Base-by-base conservation (phyloP, 2,888 invertebrate species). In the Euproctis similis region DNA sequence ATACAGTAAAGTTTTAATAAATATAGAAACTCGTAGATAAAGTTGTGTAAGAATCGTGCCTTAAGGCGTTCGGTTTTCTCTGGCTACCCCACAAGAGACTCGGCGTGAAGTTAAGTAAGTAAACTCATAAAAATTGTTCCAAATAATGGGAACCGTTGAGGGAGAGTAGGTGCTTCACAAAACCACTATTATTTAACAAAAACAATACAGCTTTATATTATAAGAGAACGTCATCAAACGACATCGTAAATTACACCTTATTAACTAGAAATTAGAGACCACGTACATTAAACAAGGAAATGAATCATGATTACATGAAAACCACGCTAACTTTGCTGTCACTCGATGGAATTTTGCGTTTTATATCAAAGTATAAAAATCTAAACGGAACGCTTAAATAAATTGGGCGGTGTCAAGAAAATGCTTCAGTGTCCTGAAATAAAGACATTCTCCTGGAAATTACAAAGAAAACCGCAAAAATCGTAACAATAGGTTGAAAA, bases 391-490 rank as follows among this genome's bases (percentile, higher is more conserved):
- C 11, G 53, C 39, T 55, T 50, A 47, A 24, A n/a, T 36, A 53
- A 49, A 22, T 43, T 55, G 38, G 55, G 36, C 25, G n/a, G 41
- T 33, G 40, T 37, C 38, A 43, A 55, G 54, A 42, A 54, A 63
- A 65, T 59, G 56, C 59, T 57, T 50, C 42, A 42, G 48, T 46
- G 51, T 49, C 46, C 53, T 51, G 54, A 56, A 62, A 64, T 62
- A 66, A 63, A 66, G 58, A 64, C 52, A 63, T 61, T 65, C 62
- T 47, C 53, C 58, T 54, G 53, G 53, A 53, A 51, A 57, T 59
- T 58, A 62, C 59, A 67, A 69, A 62, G 63, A 59, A 59, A 55
- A 59, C 62, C 61, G 53, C 67, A 63, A 63, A 59, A 64, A 64
- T 69, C 62, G 55, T 63, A 68, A 70, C 67, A 68, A 68, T 55